Conservation (phyloP, 2,888 invertebrate genomes). For the Teleogryllus oceanicus region DNA sequence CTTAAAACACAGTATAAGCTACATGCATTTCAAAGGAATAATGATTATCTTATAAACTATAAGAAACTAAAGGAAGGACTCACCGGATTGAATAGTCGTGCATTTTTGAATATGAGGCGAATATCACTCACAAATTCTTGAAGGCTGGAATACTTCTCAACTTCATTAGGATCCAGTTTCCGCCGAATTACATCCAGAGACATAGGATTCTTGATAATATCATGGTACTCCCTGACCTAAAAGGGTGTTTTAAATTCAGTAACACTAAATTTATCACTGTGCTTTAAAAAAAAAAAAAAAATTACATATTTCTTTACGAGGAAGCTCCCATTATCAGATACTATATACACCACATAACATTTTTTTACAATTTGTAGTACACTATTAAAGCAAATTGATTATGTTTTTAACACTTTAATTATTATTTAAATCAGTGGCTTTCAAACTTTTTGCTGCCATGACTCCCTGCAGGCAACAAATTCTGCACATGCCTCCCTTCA, state of each 20-base stretch:
- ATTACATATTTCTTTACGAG: not conserved
- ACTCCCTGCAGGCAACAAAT: too few relatives aligned
- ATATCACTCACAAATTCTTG: constrained; percentile 77
- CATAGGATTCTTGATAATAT: constrained; percentile 73
- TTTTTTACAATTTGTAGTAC: not conserved
- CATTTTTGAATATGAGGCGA: constrained; percentile 82
- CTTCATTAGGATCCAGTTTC: constrained; percentile 70
- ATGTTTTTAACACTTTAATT: too few relatives aligned
- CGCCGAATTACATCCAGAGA: constrained; percentile 79
- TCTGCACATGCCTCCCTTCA: too few relatives aligned
- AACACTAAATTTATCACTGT: not conserved
- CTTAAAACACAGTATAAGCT: too few relatives aligned
- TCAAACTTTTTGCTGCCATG: too few relatives aligned
- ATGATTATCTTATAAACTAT: too few relatives aligned
- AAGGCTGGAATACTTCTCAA: constrained; percentile 69
- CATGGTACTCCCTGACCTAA: constrained; percentile 65
- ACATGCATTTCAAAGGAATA: too few relatives aligned
- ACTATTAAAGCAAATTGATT: too few relatives aligned
- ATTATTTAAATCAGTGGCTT: too few relatives aligned
- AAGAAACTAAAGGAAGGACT: constrained; percentile 42
- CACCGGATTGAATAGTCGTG: constrained; percentile 79
- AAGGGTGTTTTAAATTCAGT: constrained; percentile 35
- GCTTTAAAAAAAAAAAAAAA: not conserved
- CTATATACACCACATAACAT: not conserved
- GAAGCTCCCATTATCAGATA: not conserved